Evolutionary conservation across 2,113 vertebrate species (phyloP).

Genomic region (Lepus timidus): DNA sequence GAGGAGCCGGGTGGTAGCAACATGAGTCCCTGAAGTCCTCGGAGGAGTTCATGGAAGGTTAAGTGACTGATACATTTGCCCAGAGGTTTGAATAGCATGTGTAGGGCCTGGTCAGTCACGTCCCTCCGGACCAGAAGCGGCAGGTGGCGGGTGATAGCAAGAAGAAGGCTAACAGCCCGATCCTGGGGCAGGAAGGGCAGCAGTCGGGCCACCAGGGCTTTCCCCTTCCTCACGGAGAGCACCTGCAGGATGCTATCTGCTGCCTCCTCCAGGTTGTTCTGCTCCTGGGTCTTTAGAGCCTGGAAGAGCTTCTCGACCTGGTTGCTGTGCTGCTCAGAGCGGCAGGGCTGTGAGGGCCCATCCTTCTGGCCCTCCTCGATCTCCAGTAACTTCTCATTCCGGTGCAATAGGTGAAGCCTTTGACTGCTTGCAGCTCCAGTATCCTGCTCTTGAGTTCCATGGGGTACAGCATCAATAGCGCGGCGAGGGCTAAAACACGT

Average conservation of each 20-base stretch:
- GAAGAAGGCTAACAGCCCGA: slow-evolving; percentile 87
- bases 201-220: slow-evolving; percentile 91
- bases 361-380: slow-evolving; percentile 92
- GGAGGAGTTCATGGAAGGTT: slow-evolving; percentile 93
- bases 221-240: slow-evolving; percentile 94
- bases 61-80: slow-evolving; percentile 89
- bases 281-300: slow-evolving; percentile 87
- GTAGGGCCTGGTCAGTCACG: slow-evolving; percentile 91
- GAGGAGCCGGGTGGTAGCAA: slow-evolving; percentile 81
- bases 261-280: slow-evolving; percentile 84
- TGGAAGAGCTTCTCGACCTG: slow-evolving; percentile 90
- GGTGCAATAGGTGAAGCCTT: slow-evolving; percentile 90
- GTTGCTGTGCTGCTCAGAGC: slow-evolving; percentile 85
- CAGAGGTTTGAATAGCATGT: slow-evolving; percentile 92
- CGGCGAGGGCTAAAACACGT: slow-evolving; percentile 90
- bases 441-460: slow-evolving; percentile 76
- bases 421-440: slow-evolving; percentile 90
- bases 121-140: slow-evolving; percentile 93
- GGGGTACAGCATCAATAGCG: too few species aligned
- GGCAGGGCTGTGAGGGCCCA: slow-evolving; percentile 69
- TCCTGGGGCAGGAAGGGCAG: slow-evolving; percentile 91
- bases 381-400: slow-evolving; percentile 93
- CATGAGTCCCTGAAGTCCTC: slow-evolving; percentile 91
- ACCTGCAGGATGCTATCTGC: slow-evolving; percentile 93
- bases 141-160: slow-evolving; percentile 89